A percentile compares a stretch with the other conserved stretches of the same genome.
These are phyloP conservation scores for Mirounga angustirostris DNA, from an alignment of 2,113 vertebrate species.

Conservation along the genomic window DNA sequence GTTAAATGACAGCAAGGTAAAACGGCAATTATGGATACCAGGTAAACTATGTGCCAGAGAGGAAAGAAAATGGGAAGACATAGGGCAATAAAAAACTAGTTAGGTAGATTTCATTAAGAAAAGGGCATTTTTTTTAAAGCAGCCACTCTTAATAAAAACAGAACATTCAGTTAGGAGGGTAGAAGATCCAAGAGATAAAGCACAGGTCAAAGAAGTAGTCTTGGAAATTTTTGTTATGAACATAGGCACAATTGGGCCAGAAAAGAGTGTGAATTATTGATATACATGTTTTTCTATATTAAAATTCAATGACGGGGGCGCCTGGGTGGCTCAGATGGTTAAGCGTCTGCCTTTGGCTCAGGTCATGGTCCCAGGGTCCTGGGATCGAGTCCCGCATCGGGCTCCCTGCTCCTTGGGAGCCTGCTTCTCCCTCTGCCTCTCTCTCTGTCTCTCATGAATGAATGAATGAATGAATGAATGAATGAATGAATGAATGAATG, in stretches of 20 bases:
- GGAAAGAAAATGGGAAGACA: constrained; percentile 72
- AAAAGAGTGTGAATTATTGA: constrained; percentile 69
- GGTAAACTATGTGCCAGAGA: constrained; percentile 70
- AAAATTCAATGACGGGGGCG: constrained; percentile 35
- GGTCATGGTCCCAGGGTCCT: no score
- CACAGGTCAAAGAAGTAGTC: not conserved
- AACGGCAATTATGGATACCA: constrained; percentile 69
- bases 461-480: no score
- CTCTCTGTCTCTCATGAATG: no score
- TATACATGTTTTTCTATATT: constrained; percentile 71
- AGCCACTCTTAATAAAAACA: constrained; percentile 54
- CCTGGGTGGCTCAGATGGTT: no score
- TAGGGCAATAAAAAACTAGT: constrained; percentile 61
- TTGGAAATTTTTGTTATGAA: not conserved
- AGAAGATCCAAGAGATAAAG: constrained; percentile 60
- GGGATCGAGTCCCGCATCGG: no score
- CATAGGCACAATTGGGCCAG: constrained; percentile 29
- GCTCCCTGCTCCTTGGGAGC: no score
- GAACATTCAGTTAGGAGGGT: not conserved
- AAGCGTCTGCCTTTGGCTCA: no score
- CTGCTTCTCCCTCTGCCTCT: no score
- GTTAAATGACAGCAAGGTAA: constrained; percentile 81
- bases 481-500: no score
- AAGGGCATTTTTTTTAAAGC: constrained; percentile 66
- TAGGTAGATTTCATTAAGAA: constrained; percentile 61